Evolutionary conservation across 2,113 vertebrate genomes (phyloP), one percentile per base, ranked within the genome.

Genomic region (Halcyon senegalensis): DNA sequence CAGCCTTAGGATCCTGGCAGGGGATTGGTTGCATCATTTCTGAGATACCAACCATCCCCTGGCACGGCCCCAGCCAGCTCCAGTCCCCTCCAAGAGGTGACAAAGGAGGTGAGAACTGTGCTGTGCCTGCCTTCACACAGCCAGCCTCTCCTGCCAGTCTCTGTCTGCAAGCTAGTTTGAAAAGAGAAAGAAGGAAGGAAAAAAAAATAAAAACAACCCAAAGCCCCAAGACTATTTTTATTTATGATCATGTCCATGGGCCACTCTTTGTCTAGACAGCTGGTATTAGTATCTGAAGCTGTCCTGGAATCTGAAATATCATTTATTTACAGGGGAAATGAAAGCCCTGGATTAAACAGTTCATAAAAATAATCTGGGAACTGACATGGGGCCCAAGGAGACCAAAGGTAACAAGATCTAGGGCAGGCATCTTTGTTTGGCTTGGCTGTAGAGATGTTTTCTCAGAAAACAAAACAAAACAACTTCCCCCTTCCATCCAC

Each of bases 241-340:
- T 98, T 98, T 98, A 97, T n/a, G 93, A 92, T 67, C 44, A 35
- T 76, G 95, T 96, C 92, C 85, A 77, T 74, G 88, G 95, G 94
- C 92, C 50, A 90, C 95, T 97, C 97, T 97, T 96, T 70, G 98
- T 98, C 98, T 98, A 97, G 97, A 98, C 98, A 96, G 97, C 96
- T 94, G 98, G 94, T 93, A 93, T 97, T 94, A 97, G 94, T 94
- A 92, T 94, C 93, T 87, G 92, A 96, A 96, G 90, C 93, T 90
- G 91, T 93, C 93, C 97, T 96, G 97, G 96, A 97, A 97, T 90
- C 93, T 43, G 33, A 92, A 96, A 95, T 73, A 75, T 68, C 84
- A 78, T 93, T 97, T 97, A 96, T 84, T 97, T 96, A 91, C 94
- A 90, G 93, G 92, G 69, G 79, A 94, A 95, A 94, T 87, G 96